These are phyloP conservation scores for Gymnogyps californianus DNA, from an alignment of 2,113 vertebrate species.

Conservation along the genomic window DNA sequence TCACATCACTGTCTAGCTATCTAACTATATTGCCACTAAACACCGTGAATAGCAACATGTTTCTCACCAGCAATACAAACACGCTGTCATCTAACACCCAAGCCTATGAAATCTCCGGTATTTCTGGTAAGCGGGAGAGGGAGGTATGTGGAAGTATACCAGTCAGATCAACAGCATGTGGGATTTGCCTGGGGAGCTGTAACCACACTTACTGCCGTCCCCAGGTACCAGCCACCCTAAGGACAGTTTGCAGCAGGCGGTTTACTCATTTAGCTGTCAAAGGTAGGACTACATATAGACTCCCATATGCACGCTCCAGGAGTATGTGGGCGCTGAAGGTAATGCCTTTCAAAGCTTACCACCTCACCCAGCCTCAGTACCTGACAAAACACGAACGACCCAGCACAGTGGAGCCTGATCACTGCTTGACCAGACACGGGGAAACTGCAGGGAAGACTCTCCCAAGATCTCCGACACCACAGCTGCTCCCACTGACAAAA, in stretches of 20 bases:
- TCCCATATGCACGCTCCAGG: accelerated
- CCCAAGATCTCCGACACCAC: accelerated
- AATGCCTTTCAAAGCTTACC: not conserved
- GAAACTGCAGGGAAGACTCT: not conserved
- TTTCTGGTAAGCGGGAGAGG: not conserved
- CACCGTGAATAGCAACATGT: not conserved
- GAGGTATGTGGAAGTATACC: not conserved
- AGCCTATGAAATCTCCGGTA: not conserved
- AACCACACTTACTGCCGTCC: not conserved
- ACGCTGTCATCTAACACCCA: not conserved
- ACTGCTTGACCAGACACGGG: not conserved
- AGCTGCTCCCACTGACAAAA: not conserved
- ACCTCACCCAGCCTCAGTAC: not conserved
- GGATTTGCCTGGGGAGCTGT: not conserved
- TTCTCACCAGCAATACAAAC: conserved; percentile 12
- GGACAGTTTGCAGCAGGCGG: not conserved
- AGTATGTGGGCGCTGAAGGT: not conserved
- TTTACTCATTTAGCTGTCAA: not conserved
- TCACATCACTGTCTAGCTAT: conserved; percentile 33
- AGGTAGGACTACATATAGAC: accelerated
- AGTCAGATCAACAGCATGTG: not conserved
- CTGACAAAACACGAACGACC: not conserved
- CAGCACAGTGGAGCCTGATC: not conserved
- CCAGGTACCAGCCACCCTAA: not conserved
- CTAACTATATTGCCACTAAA: not conserved